These are phyloP conservation scores for Fragum fragum DNA, from an alignment of 2,888 invertebrate species.

Conservation along the genomic window DNA sequence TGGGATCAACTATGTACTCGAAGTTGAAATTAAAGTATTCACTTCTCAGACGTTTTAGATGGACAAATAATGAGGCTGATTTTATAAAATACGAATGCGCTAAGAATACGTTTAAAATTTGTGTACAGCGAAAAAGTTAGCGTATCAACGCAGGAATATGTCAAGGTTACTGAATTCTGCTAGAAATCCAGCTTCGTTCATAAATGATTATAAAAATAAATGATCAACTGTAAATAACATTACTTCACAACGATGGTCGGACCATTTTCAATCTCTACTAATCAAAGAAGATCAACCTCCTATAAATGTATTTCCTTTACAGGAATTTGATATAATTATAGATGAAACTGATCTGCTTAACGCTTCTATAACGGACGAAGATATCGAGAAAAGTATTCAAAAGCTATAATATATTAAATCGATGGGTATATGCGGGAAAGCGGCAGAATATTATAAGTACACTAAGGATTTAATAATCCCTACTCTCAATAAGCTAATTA, in stretches of 20 bases:
- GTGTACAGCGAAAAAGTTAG: conserved; percentile 1
- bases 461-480: conserved; percentile 1
- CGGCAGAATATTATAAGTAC: conserved; percentile 23
- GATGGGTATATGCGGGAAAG: conserved; percentile 18
- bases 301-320: neutral
- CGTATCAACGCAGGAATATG: neutral
- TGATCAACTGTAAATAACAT: neutral
- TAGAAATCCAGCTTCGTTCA: neutral
- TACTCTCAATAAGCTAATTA: neutral
- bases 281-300: neutral
- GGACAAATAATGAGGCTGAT: neutral
- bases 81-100: neutral
- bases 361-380: neutral
- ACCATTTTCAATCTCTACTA: neutral
- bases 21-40: conserved; percentile 11
- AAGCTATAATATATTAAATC: conserved; percentile 15
- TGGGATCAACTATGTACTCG: conserved; percentile 11
- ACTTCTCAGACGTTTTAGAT: conserved; percentile 7
- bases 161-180: neutral
- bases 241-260: neutral
- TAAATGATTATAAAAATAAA: neutral
- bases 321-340: neutral
- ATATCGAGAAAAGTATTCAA: conserved; percentile 19
- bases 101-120: conserved; percentile 1
- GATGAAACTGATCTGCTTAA: neutral